Evolutionary conservation across 2,888 invertebrate species (phyloP).

Genomic region (Mamestra brassicae): DNA sequence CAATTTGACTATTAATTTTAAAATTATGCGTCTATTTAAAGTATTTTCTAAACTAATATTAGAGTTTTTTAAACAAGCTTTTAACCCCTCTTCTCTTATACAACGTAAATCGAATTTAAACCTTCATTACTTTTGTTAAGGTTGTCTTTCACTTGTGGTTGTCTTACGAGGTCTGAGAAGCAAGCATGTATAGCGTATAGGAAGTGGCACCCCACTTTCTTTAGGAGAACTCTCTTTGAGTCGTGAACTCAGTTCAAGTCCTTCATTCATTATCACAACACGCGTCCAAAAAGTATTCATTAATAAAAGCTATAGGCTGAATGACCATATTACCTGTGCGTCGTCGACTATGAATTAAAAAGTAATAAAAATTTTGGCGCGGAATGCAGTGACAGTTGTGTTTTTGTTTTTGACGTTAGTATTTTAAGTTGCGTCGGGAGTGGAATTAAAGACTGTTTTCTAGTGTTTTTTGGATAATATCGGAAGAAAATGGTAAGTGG

Average conservation of each 20-base stretch:
- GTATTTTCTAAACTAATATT: conserved; percentile 67
- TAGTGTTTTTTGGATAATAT: conserved; percentile 53
- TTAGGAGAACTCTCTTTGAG: conserved; percentile 40
- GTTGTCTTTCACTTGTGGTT: conserved; percentile 17
- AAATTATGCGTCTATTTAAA: conserved; percentile 59
- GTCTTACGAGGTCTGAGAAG: conserved; percentile 30
- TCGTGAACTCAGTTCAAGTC: conserved; percentile 45
- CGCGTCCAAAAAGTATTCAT: conserved; percentile 42
- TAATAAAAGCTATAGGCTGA: conserved; percentile 28
- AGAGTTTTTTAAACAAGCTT: conserved; percentile 33
- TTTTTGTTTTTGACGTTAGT: conserved; percentile 12
- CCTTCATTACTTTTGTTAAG: not conserved
- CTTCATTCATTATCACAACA: conserved; percentile 33
- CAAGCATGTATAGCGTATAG: conserved; percentile 42
- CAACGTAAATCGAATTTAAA: conserved; percentile 1
- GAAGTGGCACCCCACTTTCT: conserved; percentile 67
- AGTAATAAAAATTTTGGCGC: conserved; percentile 50
- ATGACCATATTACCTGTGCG: conserved; percentile 19
- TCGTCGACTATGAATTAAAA: conserved; percentile 51
- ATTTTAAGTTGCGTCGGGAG: conserved; percentile 23
- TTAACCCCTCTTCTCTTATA: conserved; percentile 26
- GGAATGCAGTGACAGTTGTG: conserved; percentile 68
- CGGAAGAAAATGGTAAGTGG: conserved; percentile 59
- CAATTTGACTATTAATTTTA: conserved; percentile 60
- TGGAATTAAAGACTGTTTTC: conserved; percentile 38